Evolutionary conservation across 2,888 invertebrate genomes (phyloP), one percentile per base, ranked within the genome.

Genomic region (Drosophila mayaguana): DNA sequence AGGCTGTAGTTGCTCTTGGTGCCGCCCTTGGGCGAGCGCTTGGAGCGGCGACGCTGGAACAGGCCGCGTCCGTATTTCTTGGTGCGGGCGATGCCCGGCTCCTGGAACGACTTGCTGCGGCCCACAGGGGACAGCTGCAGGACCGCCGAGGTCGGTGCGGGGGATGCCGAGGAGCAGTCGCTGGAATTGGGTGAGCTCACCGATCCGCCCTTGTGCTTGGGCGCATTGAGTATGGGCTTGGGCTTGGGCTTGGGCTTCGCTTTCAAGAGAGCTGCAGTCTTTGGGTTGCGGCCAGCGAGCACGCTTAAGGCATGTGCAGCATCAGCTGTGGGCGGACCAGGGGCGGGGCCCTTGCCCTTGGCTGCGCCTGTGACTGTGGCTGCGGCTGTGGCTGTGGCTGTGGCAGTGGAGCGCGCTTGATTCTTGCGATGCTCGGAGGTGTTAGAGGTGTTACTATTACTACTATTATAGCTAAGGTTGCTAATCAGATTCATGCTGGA

Each of bases 71-170:
- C 87, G 53, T 92, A 92, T 69, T 92, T 92, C 76, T 91, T 91
- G 46, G 85, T 82, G 3, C 90, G 83, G 5, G 82, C 46, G 4
- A 91, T 85, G 55, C 92, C 91, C 36, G 92, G 89, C 68, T 93
- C 93, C 82, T 93, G 93, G 80, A 93, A 93, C n/a, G 93, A 93
- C 77, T 92, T 92, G 79, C 93, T 93, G 40, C 93, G 91, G 1
- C 89, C 88, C 46, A 92, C 93, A 18, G 91, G 88, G 18, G 91
- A 89, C 7, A 88, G 56, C 55, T 83, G 83, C 5, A 60, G 51
- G 9, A 36, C 18, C n/a, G 80, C 63, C 11, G 89, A 76, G 32
- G 83, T n/a, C 28, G 89, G 83, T 34, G 84, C 75, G 8, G 91
- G 91, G 34, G 91, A 90, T 34, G 83, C 82, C 45, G 92, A 89